Percentiles rank a stretch among this genome's conserved stretches.
Conservation (phyloP, 2,113 vertebrate species). For the Recurvirostra avosetta region DNA sequence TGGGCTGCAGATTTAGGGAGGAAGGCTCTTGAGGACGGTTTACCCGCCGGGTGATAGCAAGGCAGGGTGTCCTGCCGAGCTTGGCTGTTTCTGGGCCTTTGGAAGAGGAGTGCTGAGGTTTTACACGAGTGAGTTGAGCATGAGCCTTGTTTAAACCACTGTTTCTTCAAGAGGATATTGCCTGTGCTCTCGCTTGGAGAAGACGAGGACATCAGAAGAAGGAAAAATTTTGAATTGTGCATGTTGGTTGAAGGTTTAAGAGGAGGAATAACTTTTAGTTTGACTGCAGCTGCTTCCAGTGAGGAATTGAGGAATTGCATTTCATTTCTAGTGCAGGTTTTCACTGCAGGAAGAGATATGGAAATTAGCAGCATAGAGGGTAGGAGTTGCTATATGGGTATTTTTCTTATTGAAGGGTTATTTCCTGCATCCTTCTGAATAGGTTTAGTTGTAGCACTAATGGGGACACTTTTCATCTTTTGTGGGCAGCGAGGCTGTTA, state of each 20-base stretch:
- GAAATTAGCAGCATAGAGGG: not conserved
- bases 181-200: not conserved
- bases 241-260: not conserved
- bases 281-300: not conserved
- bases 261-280: not conserved
- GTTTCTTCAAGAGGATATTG: not conserved
- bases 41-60: not conserved
- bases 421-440: not conserved
- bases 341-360: not conserved
- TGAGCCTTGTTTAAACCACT: not conserved
- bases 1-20: not conserved
- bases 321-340: not conserved
- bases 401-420: fast-evolving
- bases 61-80: not conserved
- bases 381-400: not conserved
- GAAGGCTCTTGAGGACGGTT: not conserved
- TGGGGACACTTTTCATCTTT: not conserved
- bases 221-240: fast-evolving
- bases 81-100: not conserved
- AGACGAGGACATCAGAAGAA: not conserved
- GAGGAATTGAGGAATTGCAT: not conserved
- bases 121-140: not conserved
- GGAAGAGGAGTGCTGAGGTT: not conserved
- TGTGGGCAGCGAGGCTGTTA: not conserved
- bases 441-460: not conserved